Evolutionary conservation across 2,797 vertebrate species (phyloP), one percentile per base, ranked within the genome.

Genomic region (Margarornis squamiger): DNA sequence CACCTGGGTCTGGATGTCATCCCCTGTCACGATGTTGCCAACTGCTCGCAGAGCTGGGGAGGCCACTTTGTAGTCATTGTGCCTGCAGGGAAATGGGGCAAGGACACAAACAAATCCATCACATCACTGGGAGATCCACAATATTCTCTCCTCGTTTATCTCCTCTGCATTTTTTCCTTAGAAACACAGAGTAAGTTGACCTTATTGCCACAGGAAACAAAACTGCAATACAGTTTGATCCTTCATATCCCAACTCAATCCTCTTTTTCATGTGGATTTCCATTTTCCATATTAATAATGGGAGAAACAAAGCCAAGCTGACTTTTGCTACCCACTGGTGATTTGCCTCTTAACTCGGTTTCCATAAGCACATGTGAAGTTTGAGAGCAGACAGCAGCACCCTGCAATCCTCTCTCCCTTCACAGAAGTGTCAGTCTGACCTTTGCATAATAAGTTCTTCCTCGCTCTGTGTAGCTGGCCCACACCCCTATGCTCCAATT

Each of bases 1-100:
- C 95, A 99, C 99, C 98, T 99, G 99, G 84, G 99, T 99, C 96
- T 99, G 99, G 96, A 99, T 99, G 97, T 99, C 99, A 41, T 99
- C 99, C 65, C 99, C 99, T 0, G 99, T 99, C 91, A 99, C 99
- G 22, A 99, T 99, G 97, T 99, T 99, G 91, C 99, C 99, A 8
- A 99, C 99, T 2, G 99, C 99, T 97, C 99, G 98, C 76, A 99
- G 93, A 30, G 99, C 99, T 49, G 99, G 99, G 43, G 99, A 99
- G 45, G 99, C 99, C 96, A 99, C 99, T 98, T 99, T 99, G 96
- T 99, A 99, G 97, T 99, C 99, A 0, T 99, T 99, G 98, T 99
- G 99, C 99, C 99, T 99, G 95, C 34, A 96, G 65, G 32, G 17
- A 73, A 61, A 68, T 0, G 1, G 52, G 12, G 38, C 20, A 32